Conservation (phyloP, 2,888 invertebrate species). For the Ptychoptera contaminata region DNA sequence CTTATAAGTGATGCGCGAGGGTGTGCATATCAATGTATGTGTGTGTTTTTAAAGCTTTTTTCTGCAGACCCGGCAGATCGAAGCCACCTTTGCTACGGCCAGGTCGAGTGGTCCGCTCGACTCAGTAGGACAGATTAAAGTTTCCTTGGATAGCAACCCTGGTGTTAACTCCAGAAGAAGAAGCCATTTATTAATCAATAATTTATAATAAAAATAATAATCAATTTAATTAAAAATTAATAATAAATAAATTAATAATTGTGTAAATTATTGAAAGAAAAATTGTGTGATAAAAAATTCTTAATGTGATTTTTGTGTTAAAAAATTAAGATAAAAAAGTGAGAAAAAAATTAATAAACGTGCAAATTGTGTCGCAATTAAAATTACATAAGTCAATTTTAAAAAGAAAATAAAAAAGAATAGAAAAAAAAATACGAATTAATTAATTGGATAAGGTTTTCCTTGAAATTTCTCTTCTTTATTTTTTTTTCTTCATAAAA, state of each 20-base stretch:
- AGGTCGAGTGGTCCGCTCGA: conserved; percentile 27
- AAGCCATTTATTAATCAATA: conserved; percentile 9
- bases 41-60: too few species aligned
- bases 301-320: not conserved
- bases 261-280: not conserved
- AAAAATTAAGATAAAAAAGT: not conserved
- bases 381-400: not conserved
- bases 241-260: not conserved
- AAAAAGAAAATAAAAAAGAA: conserved; percentile 5
- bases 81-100: conserved; percentile 34
- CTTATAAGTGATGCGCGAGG: too few species aligned
- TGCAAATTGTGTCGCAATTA: not conserved
- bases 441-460: not conserved
- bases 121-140: conserved; percentile 13
- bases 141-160: conserved; percentile 2
- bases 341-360: not conserved
- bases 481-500: not conserved
- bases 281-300: conserved; percentile 4
- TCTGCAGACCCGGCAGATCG: conserved; percentile 21
- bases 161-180: conserved; percentile 1
- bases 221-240: conserved; percentile 1
- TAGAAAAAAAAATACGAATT: conserved; percentile 11
- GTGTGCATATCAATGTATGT: too few species aligned
- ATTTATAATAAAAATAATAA: conserved; percentile 6
- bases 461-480: too few species aligned